Evolutionary conservation across 2,888 invertebrate genomes (phyloP).

Genomic region (Heteromurus nitidus): DNA sequence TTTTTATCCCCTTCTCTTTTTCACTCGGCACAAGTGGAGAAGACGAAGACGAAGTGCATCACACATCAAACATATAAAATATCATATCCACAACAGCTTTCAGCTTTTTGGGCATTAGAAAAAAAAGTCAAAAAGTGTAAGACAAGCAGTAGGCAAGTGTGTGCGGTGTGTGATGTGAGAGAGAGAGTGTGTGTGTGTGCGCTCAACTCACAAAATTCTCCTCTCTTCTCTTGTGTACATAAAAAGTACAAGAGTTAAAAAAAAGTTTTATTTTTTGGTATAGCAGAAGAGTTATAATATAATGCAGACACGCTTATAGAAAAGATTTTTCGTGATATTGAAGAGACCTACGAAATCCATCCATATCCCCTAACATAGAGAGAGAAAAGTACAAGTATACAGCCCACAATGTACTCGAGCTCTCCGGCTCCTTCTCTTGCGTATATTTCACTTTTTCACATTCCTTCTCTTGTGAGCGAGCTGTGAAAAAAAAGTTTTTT

Average conservation of each 20-base stretch:
- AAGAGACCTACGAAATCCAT: neutral
- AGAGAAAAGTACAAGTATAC: neutral
- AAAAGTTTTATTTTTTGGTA: no score
- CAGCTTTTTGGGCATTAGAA: neutral
- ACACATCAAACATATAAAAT: neutral
- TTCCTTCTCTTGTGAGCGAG: no score
- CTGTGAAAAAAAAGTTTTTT: no score
- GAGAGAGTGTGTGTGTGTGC: neutral
- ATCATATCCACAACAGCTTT: no score
- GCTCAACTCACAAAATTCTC: no score
- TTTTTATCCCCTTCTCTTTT: slow-evolving; percentile 65
- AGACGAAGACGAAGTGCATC: neutral
- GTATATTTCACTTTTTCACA: neutral
- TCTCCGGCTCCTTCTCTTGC: neutral
- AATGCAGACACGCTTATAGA: no score
- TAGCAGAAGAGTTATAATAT: no score
- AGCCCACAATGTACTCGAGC: neutral
- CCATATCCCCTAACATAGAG: neutral
- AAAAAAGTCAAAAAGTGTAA: slow-evolving; percentile 13
- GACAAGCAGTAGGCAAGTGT: no score
- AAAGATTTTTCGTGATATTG: no score
- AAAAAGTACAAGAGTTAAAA: no score
- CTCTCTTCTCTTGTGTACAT: no score
- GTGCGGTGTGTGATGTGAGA: neutral
- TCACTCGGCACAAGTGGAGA: neutral